Evolutionary conservation across 2,113 vertebrate species (phyloP).

Genomic region (Serinus canaria): DNA sequence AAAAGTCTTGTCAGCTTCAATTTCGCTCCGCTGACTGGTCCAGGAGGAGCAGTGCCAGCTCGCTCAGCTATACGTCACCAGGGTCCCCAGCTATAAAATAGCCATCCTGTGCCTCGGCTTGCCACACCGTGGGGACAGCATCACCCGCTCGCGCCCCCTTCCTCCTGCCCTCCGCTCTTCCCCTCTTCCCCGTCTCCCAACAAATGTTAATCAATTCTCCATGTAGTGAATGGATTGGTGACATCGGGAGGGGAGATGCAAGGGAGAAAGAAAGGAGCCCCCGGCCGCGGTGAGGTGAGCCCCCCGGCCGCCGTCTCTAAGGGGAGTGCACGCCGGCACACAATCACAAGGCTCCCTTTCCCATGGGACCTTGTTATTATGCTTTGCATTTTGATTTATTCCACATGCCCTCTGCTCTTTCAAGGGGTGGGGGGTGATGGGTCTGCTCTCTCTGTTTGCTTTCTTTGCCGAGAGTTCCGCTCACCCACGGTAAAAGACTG

Average conservation of each 20-base stretch:
- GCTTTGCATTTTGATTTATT: conserved; percentile 69
- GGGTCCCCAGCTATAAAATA: conserved; percentile 75
- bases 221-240: conserved; percentile 62
- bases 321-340: conserved; percentile 50
- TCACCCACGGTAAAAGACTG: neutral
- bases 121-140: conserved; percentile 10
- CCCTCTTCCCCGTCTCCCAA: neutral
- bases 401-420: conserved; percentile 69
- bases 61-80: conserved; percentile 69
- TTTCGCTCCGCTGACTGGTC: conserved; percentile 76
- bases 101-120: conserved; percentile 53
- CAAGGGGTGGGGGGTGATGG: conserved; percentile 43
- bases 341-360: conserved; percentile 66
- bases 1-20: conserved; percentile 76
- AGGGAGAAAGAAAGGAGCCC: conserved; percentile 53
- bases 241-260: conserved; percentile 68
- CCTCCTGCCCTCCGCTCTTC: neutral
- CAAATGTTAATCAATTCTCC: conserved; percentile 74
- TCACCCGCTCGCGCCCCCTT: neutral
- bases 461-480: conserved; percentile 38
- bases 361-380: conserved; percentile 49
- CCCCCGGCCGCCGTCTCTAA: conserved; percentile 11
- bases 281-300: conserved; percentile 6
- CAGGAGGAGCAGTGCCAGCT: conserved; percentile 74
- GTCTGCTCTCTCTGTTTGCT: conserved; percentile 70